These are phyloP conservation scores for Chelonus insularis DNA, from an alignment of 1,140 invertebrate genomes.

Conservation along the genomic window DNA sequence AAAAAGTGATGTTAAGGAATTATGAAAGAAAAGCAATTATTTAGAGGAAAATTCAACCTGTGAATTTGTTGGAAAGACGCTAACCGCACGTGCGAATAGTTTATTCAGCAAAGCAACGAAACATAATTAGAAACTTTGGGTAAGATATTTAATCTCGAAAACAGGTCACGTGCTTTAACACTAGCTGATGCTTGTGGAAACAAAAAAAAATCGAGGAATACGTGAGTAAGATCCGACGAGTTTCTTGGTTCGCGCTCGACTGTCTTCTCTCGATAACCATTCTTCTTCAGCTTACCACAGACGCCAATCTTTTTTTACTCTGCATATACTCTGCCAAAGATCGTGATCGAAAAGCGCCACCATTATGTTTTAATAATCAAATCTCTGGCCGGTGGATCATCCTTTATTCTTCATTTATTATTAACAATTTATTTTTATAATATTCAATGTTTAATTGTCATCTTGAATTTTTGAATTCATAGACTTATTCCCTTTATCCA, in stretches of 20 bases:
- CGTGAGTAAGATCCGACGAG: slow-evolving; percentile 3
- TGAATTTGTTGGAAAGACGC: neutral
- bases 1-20: no score
- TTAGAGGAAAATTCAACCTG: neutral
- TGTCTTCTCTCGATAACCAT: slow-evolving; percentile 28
- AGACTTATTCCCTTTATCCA: no score
- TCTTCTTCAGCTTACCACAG: slow-evolving; percentile 5
- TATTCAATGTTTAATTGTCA: no score
- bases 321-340: slow-evolving; percentile 29
- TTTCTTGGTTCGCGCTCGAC: slow-evolving; percentile 34
- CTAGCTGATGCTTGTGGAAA: neutral
- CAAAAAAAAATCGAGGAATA: neutral
- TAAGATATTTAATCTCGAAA: slow-evolving; percentile 16
- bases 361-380: slow-evolving; percentile 12
- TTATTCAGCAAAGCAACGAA: slow-evolving; percentile 11
- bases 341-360: slow-evolving; percentile 29
- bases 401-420: no score
- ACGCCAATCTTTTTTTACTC: slow-evolving; percentile 27
- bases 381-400: no score
- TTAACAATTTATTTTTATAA: no score
- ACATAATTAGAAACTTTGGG: slow-evolving; percentile 21
- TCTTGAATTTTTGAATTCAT: no score
- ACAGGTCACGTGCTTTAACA: slow-evolving; percentile 31
- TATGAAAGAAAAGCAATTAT: no score
- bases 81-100: neutral